Evolutionary conservation across 2,113 vertebrate genomes (phyloP).

Genomic region (western clawed frog (Xenopus tropicalis)): DNA sequence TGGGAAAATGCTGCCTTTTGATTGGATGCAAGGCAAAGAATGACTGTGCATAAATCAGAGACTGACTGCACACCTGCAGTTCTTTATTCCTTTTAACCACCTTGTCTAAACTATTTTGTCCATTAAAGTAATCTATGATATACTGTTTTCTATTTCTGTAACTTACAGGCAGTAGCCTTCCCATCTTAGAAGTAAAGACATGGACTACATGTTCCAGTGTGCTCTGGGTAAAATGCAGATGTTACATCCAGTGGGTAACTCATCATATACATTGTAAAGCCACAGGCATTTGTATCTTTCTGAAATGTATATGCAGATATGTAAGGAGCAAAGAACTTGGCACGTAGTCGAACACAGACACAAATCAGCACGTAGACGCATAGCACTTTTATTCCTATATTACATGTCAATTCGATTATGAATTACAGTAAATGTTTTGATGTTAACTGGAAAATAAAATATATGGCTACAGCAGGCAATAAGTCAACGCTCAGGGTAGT

Average conservation of each 20-base stretch:
- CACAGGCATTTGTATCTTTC: no score
- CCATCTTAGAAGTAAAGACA: neutral
- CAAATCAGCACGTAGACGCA: no score
- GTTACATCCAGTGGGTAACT: neutral
- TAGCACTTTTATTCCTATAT: no score
- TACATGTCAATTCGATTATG: no score
- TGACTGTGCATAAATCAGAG: conserved; percentile 17
- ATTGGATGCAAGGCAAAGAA: conserved; percentile 31
- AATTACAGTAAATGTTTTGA: no score
- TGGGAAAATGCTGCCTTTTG: conserved; percentile 15
- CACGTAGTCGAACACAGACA: no score
- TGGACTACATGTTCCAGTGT: conserved; percentile 19
- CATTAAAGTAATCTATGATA: conserved; percentile 32
- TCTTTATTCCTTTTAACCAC: conserved; percentile 25
- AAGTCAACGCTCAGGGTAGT: no score
- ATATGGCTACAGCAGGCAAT: no score
- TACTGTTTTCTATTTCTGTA: conserved; percentile 9
- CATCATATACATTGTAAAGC: no score
- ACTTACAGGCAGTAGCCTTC: neutral
- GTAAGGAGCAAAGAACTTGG: no score
- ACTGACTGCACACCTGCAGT: conserved; percentile 23
- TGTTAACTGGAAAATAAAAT: no score
- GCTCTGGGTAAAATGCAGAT: neutral
- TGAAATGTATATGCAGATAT: no score
- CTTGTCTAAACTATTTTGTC: conserved; percentile 31